phyloP scores from a whole-genome alignment of 2,797 vertebrate genomes.

The Lutjanus campechanus region DNA sequence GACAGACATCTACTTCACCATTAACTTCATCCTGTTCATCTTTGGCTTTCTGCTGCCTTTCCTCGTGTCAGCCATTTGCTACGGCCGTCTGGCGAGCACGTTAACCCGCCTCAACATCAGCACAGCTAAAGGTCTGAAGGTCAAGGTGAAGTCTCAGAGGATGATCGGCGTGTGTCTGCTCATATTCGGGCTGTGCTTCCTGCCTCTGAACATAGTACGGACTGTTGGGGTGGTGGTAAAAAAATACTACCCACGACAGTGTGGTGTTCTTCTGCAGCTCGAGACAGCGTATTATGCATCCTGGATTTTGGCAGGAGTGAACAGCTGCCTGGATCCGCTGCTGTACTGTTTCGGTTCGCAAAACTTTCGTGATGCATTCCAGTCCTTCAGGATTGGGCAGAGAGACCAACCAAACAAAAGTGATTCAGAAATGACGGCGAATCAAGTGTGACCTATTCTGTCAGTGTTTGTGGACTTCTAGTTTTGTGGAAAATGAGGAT shows the following conservation, averaged over 20 bases:
- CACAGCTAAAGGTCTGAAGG: slow-evolving; percentile 68
- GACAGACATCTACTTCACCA: slow-evolving; percentile 64
- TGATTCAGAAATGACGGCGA: slow-evolving; percentile 65
- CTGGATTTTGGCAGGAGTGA: slow-evolving; percentile 77
- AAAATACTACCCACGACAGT: slow-evolving; percentile 57
- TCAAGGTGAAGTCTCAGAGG: slow-evolving; percentile 80
- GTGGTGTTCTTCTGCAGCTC: slow-evolving; percentile 43
- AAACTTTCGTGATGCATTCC: slow-evolving; percentile 69
- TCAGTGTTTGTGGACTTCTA: neutral
- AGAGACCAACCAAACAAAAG: slow-evolving; percentile 41
- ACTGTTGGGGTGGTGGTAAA: slow-evolving; percentile 65
- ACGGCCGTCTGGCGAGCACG: slow-evolving; percentile 70
- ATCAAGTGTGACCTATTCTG: neutral
- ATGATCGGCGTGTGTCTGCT: slow-evolving; percentile 77
- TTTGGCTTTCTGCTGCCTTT: slow-evolving; percentile 81
- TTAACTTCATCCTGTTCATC: slow-evolving; percentile 74
- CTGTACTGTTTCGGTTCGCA: slow-evolving; percentile 78
- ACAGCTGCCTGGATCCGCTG: slow-evolving; percentile 82
- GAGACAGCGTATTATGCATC: slow-evolving; percentile 75
- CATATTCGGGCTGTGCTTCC: slow-evolving; percentile 83
- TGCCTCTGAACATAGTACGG: slow-evolving; percentile 80
- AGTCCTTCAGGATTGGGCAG: slow-evolving; percentile 55
- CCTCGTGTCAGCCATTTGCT: slow-evolving; percentile 66
- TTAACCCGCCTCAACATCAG: slow-evolving; percentile 73
- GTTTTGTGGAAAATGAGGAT: no score